Evolutionary conservation across 2,888 invertebrate species (phyloP).

Genomic region (Hydrotaea diabolus): DNA sequence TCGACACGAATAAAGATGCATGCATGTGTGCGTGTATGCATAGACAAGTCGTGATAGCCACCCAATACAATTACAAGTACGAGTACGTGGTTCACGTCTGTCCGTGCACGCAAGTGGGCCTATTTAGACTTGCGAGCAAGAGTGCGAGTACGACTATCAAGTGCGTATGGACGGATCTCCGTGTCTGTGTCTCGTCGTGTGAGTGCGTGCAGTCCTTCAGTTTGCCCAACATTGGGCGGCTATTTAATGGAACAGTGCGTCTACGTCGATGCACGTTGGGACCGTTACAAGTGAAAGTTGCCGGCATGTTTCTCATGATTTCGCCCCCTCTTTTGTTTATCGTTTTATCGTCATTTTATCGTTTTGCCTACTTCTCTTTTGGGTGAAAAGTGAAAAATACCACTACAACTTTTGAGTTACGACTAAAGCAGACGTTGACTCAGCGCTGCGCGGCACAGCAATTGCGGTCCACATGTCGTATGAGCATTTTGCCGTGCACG

Average conservation of each 20-base stretch:
- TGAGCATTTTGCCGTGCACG: conserved; percentile 48
- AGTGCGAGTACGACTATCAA: not conserved
- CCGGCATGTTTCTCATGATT: not conserved
- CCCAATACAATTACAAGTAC: conserved; percentile 12
- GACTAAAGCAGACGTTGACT: not conserved
- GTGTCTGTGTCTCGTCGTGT: not conserved
- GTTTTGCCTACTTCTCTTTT: conserved; percentile 39
- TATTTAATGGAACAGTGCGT: conserved; percentile 12
- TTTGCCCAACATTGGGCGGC: not conserved
- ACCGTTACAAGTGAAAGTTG: conserved; percentile 32
- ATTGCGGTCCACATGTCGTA: conserved; percentile 51
- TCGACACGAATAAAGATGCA: conserved; percentile 23
- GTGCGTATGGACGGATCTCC: not conserved
- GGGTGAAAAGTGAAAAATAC: conserved; percentile 41
- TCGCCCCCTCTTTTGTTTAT: not conserved
- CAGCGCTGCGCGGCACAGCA: conserved; percentile 14
- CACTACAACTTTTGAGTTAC: conserved; percentile 20
- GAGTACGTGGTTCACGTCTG: conserved; percentile 26
- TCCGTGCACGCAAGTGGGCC: conserved; percentile 26
- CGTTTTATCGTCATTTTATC: not conserved
- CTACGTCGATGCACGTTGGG: not conserved
- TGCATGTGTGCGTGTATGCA: conserved; percentile 42
- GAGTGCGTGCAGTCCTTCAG: conserved; percentile 16
- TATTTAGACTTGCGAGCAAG: conserved; percentile 5
- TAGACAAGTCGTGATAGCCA: conserved; percentile 26